Conservation (phyloP, 1,140 invertebrate genomes). For the Cepaea nemoralis region DNA sequence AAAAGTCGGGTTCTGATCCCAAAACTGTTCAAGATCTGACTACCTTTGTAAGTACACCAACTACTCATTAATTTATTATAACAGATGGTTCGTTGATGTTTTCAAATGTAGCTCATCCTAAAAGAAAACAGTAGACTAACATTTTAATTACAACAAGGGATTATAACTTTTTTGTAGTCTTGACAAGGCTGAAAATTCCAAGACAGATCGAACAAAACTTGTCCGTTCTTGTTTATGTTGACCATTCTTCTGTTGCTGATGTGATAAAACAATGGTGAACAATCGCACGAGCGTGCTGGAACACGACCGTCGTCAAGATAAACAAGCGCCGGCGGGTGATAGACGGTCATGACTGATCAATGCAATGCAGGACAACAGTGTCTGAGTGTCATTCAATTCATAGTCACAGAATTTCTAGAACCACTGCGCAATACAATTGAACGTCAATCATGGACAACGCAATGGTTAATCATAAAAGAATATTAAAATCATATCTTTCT, state of each 20-base stretch:
- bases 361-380: too few relatives aligned
- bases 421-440: too few relatives aligned
- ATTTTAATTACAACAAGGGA: not conserved
- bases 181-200: too few relatives aligned
- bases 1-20: constrained; percentile 77
- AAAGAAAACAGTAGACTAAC: not conserved
- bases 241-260: not conserved
- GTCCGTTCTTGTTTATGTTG: constrained; percentile 5
- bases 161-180: not conserved
- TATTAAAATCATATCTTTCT: too few relatives aligned
- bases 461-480: too few relatives aligned
- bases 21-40: constrained; percentile 95
- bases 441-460: too few relatives aligned
- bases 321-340: too few relatives aligned
- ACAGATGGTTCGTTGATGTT: not conserved
- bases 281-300: too few relatives aligned
- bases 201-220: not conserved
- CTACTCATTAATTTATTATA: not conserved
- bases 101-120: not conserved
- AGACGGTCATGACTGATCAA: too few relatives aligned
- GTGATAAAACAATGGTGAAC: not conserved
- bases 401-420: too few relatives aligned
- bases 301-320: too few relatives aligned
- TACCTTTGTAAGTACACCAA: constrained; percentile 86
- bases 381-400: too few relatives aligned